Conservation (phyloP, 1,140 invertebrate species). For the Pseudomyrmex sp. region DNA sequence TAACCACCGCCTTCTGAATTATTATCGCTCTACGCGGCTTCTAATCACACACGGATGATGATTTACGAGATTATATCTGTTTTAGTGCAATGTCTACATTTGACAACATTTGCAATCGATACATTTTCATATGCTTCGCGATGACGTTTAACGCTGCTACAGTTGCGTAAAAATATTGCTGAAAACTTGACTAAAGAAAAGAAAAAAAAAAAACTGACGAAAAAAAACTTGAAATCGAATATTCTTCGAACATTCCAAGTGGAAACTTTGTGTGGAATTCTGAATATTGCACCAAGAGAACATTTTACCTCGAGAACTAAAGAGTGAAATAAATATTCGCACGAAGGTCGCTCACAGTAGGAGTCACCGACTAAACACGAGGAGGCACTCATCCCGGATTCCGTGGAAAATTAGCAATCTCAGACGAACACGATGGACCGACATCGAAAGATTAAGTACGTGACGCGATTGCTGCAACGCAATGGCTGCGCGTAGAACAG, state of each 20-base stretch:
- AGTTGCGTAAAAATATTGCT: not conserved
- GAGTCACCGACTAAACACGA: too few relatives aligned
- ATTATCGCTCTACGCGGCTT: slow-evolving; percentile 63
- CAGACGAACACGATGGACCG: slow-evolving; percentile 52
- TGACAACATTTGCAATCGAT: too few relatives aligned
- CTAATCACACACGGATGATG: slow-evolving; percentile 62
- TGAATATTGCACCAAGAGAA: slow-evolving; percentile 2
- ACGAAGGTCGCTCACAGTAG: not conserved
- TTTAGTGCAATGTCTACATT: not conserved
- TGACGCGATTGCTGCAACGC: slow-evolving; percentile 42
- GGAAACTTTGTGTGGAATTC: too few relatives aligned
- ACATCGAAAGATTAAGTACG: slow-evolving; percentile 62
- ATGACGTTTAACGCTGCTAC: not conserved
- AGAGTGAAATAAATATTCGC: slow-evolving; percentile 8
- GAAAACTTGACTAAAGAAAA: too few relatives aligned
- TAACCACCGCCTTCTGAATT: slow-evolving; percentile 68
- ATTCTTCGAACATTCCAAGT: not conserved
- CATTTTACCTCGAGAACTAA: not conserved
- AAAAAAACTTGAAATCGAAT: not conserved
- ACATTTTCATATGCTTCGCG: not conserved
- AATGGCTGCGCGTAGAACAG: slow-evolving; percentile 37
- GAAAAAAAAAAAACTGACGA: not conserved
- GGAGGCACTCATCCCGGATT: slow-evolving; percentile 6
- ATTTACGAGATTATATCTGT: slow-evolving; percentile 57
- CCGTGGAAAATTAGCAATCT: slow-evolving; percentile 67